Percentiles rank a stretch among this genome's conserved stretches.
Evolutionary conservation across 2,797 vertebrate genomes (phyloP).

Genomic region (Lutjanus campechanus): DNA sequence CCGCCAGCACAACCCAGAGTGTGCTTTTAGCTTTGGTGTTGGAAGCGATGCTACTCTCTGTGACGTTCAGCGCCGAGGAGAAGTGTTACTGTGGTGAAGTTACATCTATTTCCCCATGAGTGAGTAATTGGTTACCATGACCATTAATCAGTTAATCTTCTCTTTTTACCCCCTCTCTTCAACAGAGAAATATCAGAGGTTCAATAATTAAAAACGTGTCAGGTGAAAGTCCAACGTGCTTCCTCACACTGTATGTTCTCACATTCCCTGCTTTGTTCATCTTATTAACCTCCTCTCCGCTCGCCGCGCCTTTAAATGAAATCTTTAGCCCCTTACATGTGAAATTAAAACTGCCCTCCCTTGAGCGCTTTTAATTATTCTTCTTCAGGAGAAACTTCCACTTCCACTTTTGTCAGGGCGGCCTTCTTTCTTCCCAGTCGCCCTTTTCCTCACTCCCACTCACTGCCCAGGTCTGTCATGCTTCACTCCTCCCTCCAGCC

Average conservation of each 20-base stretch:
- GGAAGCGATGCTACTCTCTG: slow-evolving; percentile 37
- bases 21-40: slow-evolving; percentile 67
- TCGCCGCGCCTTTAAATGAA: slow-evolving; percentile 89
- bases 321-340: slow-evolving; percentile 92
- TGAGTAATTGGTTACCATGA: slow-evolving; percentile 83
- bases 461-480: slow-evolving; percentile 87
- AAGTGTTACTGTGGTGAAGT: slow-evolving; percentile 63
- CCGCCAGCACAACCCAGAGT: slow-evolving; percentile 56
- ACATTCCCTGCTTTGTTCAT: slow-evolving; percentile 90
- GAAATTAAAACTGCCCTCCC: slow-evolving; percentile 92
- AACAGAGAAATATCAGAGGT: slow-evolving; percentile 84
- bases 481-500: slow-evolving; percentile 83
- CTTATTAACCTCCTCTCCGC: slow-evolving; percentile 91
- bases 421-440: slow-evolving; percentile 67
- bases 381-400: slow-evolving; percentile 90
- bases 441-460: slow-evolving; percentile 77
- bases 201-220: slow-evolving; percentile 91
- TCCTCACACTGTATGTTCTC: slow-evolving; percentile 88
- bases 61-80: slow-evolving; percentile 52
- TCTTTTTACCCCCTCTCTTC: slow-evolving; percentile 76
- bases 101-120: slow-evolving; percentile 78
- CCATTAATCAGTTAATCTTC: slow-evolving; percentile 89
- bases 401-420: slow-evolving; percentile 84
- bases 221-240: slow-evolving; percentile 89
- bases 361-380: slow-evolving; percentile 92